Evolutionary conservation across 2,113 vertebrate species (phyloP), one percentile per base, ranked within the genome.

Genomic region (Podarcis muralis): DNA sequence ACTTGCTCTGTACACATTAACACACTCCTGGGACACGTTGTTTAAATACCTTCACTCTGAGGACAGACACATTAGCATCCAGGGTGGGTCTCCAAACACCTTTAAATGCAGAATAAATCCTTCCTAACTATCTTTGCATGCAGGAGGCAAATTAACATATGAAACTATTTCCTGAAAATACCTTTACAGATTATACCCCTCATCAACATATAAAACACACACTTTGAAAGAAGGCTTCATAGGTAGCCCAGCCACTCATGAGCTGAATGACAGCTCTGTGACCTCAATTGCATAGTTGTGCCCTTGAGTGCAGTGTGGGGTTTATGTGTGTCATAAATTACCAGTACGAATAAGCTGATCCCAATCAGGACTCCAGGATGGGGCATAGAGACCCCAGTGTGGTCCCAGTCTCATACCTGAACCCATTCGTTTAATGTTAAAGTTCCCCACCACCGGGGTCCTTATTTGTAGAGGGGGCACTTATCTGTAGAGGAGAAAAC

Each of bases 41-140:
- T 84, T 96, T 94, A 95, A 95, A 89, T 89, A 86, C 86, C 89
- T 72, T 72, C 93, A 80, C 87, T 94, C 35, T 62, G 90, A 91
- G 88, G 87, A 95, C 69, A 94, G 87, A 94, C 77, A 88, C 79
- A 94, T 95, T 94, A 93, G 81, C 87, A 94, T 78, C 90, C 69
- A 90, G 89, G 83, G 66, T 65, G 79, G 59, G 86, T 59, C 92
- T 83, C 84, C 83, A 93, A 94, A 88, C 68, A 95, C 83, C 71
- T 91, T 95, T 93, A 95, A 96, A 94, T 79, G 83, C 68, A 94
- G 89, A 95, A 95, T 95, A 95, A 96, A 95, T 82, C 89, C 85
- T 76, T 86, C 86, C 84, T 94, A 93, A 93, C 93, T 85, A 90
- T 32, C 87, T 88, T 85, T 81, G 75, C 2, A 88, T 22, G 66